Evolutionary conservation across 2,888 invertebrate genomes (phyloP).

Genomic region (Ecdyonurus torrentis): DNA sequence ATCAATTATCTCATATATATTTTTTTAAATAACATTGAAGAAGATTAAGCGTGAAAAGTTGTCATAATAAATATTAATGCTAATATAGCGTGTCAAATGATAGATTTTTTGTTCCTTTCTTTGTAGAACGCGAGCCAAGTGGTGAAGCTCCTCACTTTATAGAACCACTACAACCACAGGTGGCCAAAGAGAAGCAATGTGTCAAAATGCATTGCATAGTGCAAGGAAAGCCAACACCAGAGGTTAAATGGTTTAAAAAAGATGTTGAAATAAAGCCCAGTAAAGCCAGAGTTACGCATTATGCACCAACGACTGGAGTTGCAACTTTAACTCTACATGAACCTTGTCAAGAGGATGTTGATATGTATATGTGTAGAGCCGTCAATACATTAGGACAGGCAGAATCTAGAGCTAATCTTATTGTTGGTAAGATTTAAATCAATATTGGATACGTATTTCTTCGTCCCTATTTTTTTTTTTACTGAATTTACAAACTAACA

Average conservation of each 20-base stretch:
- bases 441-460: too few species aligned
- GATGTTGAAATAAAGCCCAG: constrained; percentile 42
- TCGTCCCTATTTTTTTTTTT: too few species aligned
- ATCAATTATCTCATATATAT: too few species aligned
- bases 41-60: too few species aligned
- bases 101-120: too few species aligned
- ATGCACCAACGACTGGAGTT: constrained; percentile 42
- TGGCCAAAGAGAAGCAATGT: constrained; percentile 41
- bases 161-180: constrained; percentile 45
- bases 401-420: constrained; percentile 53
- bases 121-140: constrained; percentile 51
- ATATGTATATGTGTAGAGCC: constrained; percentile 50
- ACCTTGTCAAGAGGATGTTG: constrained; percentile 46
- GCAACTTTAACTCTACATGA: constrained; percentile 44
- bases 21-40: too few species aligned
- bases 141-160: constrained; percentile 48
- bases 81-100: constrained; percentile 4
- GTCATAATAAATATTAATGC: not conserved
- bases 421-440: constrained; percentile 37
- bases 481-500: too few species aligned
- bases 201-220: constrained; percentile 50
- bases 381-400: constrained; percentile 56
- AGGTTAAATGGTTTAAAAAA: constrained; percentile 50
- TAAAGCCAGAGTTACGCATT: constrained; percentile 36
- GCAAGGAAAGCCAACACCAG: constrained; percentile 48